Evolutionary conservation across 2,797 vertebrate genomes (phyloP), one percentile per base, ranked within the genome.

Genomic region (Cirrhinus molitorella): DNA sequence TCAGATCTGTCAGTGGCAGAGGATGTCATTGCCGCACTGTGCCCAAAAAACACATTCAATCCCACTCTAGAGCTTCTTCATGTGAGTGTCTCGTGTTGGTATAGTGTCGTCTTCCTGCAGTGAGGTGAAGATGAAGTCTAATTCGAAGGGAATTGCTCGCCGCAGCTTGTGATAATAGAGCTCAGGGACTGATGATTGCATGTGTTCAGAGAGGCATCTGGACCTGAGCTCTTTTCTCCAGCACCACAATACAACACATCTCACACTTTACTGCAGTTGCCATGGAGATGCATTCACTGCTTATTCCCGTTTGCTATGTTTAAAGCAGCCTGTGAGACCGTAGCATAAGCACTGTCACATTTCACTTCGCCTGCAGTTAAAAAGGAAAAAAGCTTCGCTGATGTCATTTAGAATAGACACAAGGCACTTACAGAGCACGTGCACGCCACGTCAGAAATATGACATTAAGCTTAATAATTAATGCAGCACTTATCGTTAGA

Each of bases 251-350:
- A 59, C 83, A 61, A 70, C 71, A 68, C 82, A 82, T 74, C 73
- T 78, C 82, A 66, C 78, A 80, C 85, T 90, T 63, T 71, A 77
- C 61, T 45, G 53, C 73, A 76, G 89, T 90, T 90, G 83, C 88
- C 88, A 90, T 89, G 89, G 88, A 71, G 85, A 90, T 40, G 34
- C 77, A 70, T 68, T 76, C 79, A 72, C 79, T 77, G 81, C 81
- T 63, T 79, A 49, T 83, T 57, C 66, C 80, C 53, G 71, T 68
- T 77, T 85, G 75, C 75, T 14, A 37, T 49, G 65, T 68, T 76
- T 66, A 79, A 80, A 81, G 79, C 84, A 77, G 85, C 83, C 67
- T 65, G 47, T 59, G 49, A 61, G 43, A 49, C 31, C 63, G 73
- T 57, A 73, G 51, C 79, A 74, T 83, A 86, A 65, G 83, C 19